Conservation (phyloP, 1,140 invertebrate species). For the Artemia franciscana region DNA sequence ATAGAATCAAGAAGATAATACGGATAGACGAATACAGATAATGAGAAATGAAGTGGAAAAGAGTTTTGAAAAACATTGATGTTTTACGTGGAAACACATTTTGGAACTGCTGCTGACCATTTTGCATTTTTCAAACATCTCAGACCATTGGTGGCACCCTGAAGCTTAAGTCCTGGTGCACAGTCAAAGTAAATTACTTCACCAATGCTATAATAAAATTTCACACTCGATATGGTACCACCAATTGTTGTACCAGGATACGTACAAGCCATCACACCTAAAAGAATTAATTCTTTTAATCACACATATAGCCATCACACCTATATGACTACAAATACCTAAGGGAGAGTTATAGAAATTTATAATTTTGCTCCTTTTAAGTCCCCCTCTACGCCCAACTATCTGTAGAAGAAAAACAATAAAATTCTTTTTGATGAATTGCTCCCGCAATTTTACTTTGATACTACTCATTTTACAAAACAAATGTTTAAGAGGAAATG, state of each 20-base stretch:
- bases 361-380: not conserved
- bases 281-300: conserved; percentile 1
- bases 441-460: too few relatives aligned
- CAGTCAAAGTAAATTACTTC: conserved; percentile 66
- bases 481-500: too few relatives aligned
- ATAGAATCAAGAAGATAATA: too few relatives aligned
- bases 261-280: conserved; percentile 52
- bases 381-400: not conserved
- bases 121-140: conserved; percentile 52
- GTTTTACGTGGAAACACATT: conserved; percentile 16
- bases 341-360: not conserved
- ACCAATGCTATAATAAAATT: conserved; percentile 61
- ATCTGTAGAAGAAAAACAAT: not conserved
- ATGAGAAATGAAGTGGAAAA: too few relatives aligned
- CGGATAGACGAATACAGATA: too few relatives aligned
- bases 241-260: conserved; percentile 63
- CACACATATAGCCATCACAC: not conserved
- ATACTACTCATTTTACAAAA: too few relatives aligned
- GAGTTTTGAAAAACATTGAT: not conserved
- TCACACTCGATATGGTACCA: conserved; percentile 55
- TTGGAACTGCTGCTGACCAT: conserved; percentile 58
- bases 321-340: not conserved
- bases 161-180: conserved; percentile 42
- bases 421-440: not conserved
- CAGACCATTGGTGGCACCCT: conserved; percentile 39